A percentile compares a stretch with the other conserved stretches of the same genome.
phyloP scores from a whole-genome alignment of 2,113 vertebrate species.

The Menidia beryllina region DNA sequence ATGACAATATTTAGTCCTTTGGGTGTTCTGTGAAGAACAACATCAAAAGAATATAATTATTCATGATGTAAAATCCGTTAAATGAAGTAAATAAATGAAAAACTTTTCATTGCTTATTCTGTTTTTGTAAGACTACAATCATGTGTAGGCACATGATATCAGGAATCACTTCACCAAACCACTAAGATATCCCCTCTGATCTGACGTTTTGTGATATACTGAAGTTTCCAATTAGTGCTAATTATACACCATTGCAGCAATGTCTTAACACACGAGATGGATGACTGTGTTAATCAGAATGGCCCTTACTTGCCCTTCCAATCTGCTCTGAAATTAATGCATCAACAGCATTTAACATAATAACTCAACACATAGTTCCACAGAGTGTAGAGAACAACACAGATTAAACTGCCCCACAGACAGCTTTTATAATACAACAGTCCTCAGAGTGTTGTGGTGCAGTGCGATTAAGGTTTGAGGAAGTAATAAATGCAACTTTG shows the following conservation, averaged over 20 bases:
- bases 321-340: constrained; percentile 47
- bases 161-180: constrained; percentile 14
- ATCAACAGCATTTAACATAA: constrained; percentile 17
- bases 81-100: constrained; percentile 15
- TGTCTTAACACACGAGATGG: constrained; percentile 74
- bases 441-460: constrained; percentile 10
- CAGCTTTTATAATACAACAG: constrained; percentile 3
- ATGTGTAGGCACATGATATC: constrained; percentile 1
- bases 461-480: constrained; percentile 24
- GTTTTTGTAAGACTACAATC: constrained; percentile 13
- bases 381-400: constrained; percentile 5
- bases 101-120: constrained; percentile 5
- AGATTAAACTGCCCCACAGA: constrained; percentile 19
- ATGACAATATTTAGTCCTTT: constrained; percentile 6
- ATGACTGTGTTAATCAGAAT: constrained; percentile 67
- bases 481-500: constrained; percentile 7
- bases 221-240: constrained; percentile 67
- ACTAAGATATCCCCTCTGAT: constrained; percentile 27
- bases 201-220: constrained; percentile 47
- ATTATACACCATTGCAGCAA: constrained; percentile 55
- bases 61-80: constrained; percentile 12
- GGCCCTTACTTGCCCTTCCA: constrained; percentile 58
- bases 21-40: constrained; percentile 15
- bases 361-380: constrained; percentile 20
- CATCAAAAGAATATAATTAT: constrained; percentile 13